Conservation (phyloP, 2,113 vertebrate species). For the Prochilodus magdalenae region DNA sequence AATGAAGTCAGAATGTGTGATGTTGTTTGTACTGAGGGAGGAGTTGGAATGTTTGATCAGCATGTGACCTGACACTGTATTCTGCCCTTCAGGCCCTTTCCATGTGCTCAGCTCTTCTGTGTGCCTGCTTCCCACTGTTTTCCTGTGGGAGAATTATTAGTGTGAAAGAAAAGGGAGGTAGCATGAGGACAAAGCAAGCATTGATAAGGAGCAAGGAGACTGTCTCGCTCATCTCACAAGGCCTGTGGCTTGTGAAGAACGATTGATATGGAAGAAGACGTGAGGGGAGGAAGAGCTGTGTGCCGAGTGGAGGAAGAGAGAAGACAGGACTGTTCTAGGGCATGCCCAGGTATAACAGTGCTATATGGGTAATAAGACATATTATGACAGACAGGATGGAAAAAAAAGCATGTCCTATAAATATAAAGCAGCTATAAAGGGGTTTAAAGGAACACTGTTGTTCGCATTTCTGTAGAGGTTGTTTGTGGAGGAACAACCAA, state of each 20-base stretch:
- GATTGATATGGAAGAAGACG: slow-evolving; percentile 28
- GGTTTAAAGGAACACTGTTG: background rate
- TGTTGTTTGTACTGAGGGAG: slow-evolving; percentile 36
- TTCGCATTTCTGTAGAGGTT: background rate
- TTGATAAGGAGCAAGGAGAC: slow-evolving; percentile 38
- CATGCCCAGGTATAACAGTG: too few relatives aligned
- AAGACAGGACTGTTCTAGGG: too few relatives aligned
- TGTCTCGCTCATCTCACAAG: slow-evolving; percentile 18
- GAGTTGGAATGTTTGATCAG: slow-evolving; percentile 35
- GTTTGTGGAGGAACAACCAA: too few relatives aligned
- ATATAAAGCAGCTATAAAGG: background rate
- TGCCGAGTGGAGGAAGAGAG: background rate
- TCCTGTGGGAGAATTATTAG: slow-evolving; percentile 56
- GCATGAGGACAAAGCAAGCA: slow-evolving; percentile 49
- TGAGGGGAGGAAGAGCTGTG: background rate
- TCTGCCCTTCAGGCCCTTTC: slow-evolving; percentile 41
- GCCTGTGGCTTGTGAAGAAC: slow-evolving; percentile 40
- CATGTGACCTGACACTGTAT: slow-evolving; percentile 16
- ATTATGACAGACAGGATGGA: background rate
- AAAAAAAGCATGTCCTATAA: background rate
- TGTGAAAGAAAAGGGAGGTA: slow-evolving; percentile 54
- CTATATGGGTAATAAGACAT: too few relatives aligned
- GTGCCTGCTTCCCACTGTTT: slow-evolving; percentile 54
- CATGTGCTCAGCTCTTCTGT: slow-evolving; percentile 47
- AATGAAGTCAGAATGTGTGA: slow-evolving; percentile 34